Evolutionary conservation across 2,797 vertebrate genomes (phyloP).

Genomic region (Spea hammondii): DNA sequence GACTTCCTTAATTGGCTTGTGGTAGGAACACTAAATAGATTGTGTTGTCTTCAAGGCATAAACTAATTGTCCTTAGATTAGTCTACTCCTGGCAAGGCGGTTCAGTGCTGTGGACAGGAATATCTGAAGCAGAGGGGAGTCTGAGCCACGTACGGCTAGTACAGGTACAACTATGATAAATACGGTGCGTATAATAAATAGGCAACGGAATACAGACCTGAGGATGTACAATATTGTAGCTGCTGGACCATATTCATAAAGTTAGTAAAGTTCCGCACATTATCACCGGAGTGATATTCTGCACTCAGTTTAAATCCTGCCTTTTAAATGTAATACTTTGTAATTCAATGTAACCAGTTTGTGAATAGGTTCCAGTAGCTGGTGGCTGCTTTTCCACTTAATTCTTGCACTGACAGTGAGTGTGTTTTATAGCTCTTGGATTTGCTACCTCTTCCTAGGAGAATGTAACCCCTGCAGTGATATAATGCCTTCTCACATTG

Average conservation of each 20-base stretch:
- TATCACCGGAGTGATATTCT: background rate
- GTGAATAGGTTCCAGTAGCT: too few species aligned
- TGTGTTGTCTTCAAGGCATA: conserved; percentile 32
- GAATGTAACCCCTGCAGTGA: background rate
- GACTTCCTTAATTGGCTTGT: conserved; percentile 17
- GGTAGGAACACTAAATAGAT: conserved; percentile 14
- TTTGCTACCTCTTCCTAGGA: background rate
- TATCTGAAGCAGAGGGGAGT: background rate
- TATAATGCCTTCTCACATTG: background rate
- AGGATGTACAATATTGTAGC: background rate
- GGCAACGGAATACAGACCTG: too few species aligned
- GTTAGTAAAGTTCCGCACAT: background rate
- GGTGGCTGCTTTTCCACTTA: background rate
- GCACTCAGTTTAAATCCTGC: too few species aligned
- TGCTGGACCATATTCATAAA: background rate
- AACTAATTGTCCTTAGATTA: conserved; percentile 44
- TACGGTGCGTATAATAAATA: too few species aligned
- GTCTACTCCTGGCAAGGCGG: background rate
- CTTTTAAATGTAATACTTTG: too few species aligned
- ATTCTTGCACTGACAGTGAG: background rate
- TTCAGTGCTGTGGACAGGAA: background rate
- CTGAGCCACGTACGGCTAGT: too few species aligned
- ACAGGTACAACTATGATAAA: too few species aligned
- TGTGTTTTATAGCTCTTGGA: background rate
- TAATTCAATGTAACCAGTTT: too few species aligned